These are phyloP conservation scores for Atta colombica DNA, from an alignment of 1,140 invertebrate genomes.

Conservation along the genomic window DNA sequence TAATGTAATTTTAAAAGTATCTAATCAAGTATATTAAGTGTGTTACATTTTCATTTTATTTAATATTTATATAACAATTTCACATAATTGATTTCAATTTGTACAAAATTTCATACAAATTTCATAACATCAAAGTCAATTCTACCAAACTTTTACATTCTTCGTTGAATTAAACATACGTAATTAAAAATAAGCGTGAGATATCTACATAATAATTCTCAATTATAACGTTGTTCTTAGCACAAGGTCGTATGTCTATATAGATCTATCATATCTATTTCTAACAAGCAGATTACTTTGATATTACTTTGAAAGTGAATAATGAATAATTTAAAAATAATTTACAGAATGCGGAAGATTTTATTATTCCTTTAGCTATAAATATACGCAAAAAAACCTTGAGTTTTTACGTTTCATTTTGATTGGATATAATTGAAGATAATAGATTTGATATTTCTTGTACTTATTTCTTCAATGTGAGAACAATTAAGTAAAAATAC, in stretches of 20 bases:
- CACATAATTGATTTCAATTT: too few species aligned
- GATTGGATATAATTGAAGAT: conserved; percentile 4
- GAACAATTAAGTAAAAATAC: neutral
- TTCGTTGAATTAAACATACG: neutral
- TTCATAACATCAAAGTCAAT: neutral
- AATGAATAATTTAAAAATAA: neutral
- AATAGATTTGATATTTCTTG: conserved; percentile 15
- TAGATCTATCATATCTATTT: neutral
- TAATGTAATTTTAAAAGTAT: too few species aligned
- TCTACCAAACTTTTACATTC: neutral
- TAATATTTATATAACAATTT: too few species aligned
- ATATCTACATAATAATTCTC: neutral
- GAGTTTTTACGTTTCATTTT: neutral
- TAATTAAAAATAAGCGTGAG: neutral
- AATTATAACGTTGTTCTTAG: neutral
- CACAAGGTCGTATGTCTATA: neutral
- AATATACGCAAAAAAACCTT: neutral
- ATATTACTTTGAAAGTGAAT: neutral
- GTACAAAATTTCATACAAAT: neutral
- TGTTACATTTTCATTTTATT: neutral
- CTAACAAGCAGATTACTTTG: neutral
- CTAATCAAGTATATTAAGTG: too few species aligned
- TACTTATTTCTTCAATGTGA: neutral
- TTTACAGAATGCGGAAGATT: neutral
- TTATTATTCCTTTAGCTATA: neutral